Conservation (phyloP, 1,140 invertebrate genomes). For the Cardiocondyla obscurior region DNA sequence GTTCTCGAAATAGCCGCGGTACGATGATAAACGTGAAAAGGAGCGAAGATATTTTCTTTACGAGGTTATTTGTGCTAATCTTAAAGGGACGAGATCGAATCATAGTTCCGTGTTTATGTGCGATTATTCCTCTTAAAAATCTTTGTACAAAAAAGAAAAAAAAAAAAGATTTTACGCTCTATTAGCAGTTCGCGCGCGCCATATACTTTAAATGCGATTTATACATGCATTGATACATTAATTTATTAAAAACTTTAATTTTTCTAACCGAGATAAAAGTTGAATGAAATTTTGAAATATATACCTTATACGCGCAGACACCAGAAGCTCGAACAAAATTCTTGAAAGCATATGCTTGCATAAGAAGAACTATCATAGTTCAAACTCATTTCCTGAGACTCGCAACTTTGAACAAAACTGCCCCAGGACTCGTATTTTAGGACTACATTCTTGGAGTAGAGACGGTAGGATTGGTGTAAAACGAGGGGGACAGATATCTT, state of each 20-base stretch:
- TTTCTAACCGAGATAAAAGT: neutral
- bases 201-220: no score
- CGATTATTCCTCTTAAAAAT: neutral
- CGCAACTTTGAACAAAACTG: conserved; percentile 20
- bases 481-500: conserved; percentile 6
- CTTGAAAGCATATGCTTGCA: conserved; percentile 40
- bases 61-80: neutral
- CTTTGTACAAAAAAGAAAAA: no score
- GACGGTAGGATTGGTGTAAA: neutral
- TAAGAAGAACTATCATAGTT: conserved; percentile 32
- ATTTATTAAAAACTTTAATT: conserved; percentile 7
- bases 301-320: neutral
- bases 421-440: conserved; percentile 33
- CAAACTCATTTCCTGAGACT: conserved; percentile 30
- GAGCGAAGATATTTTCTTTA: conserved; percentile 1
- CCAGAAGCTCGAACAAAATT: neutral
- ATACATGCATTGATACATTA: no score
- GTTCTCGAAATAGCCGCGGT: conserved; percentile 37
- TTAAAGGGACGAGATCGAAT: conserved; percentile 23
- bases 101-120: neutral
- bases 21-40: conserved; percentile 40
- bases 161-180: no score
- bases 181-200: no score
- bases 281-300: neutral
- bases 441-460: conserved; percentile 7